phyloP scores from a whole-genome alignment of 2,113 vertebrate species.

The Brienomyrus brachyistius region DNA sequence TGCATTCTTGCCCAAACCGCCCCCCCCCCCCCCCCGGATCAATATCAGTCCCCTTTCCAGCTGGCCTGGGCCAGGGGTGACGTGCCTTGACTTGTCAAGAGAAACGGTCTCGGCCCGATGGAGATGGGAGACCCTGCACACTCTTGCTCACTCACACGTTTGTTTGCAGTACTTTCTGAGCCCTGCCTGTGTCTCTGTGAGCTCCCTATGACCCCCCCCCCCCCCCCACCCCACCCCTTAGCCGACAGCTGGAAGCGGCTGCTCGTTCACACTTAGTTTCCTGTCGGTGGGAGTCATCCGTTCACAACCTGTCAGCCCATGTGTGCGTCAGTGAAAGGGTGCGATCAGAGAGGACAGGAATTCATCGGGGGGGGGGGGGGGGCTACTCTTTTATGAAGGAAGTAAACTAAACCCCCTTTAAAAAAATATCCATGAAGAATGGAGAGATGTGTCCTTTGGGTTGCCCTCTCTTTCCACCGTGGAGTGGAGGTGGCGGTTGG shows the following conservation, averaged over 20 bases:
- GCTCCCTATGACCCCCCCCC: too few relatives aligned
- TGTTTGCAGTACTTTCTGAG: too few relatives aligned
- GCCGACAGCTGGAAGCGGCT: slow-evolving; percentile 15
- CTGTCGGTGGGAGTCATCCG: neutral
- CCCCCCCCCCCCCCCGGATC: neutral
- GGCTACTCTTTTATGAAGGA: neutral
- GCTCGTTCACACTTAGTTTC: neutral
- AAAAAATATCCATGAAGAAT: neutral
- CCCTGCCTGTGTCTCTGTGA: neutral
- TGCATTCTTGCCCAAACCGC: neutral
- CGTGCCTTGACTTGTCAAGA: neutral
- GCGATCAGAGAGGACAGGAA: neutral
- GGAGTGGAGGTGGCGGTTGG: neutral
- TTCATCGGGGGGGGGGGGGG: neutral
- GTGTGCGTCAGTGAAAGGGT: neutral
- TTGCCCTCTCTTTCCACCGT: neutral
- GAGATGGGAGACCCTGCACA: neutral
- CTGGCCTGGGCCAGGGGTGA: neutral
- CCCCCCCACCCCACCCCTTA: neutral
- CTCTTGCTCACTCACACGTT: neutral
- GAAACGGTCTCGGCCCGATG: neutral
- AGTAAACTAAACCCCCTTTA: neutral
- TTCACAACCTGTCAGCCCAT: neutral
- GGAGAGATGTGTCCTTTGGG: neutral
- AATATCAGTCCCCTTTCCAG: neutral